Conservation (phyloP, 53 echinoderm and acorn worm species). For the Patiria pectinifera region DNA sequence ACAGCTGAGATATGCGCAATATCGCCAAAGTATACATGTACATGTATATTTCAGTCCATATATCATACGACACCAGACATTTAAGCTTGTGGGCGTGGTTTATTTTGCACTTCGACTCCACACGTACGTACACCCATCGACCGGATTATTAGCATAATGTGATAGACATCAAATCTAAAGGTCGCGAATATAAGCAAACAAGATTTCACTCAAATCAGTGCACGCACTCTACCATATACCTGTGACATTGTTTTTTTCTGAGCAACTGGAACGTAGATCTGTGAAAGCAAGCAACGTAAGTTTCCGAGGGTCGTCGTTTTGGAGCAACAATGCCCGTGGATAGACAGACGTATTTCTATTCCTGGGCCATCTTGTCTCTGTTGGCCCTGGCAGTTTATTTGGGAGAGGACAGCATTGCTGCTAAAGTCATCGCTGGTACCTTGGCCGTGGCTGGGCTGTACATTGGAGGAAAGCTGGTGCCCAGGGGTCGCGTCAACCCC, state of each 20-base stretch:
- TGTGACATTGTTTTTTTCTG: too few relatives aligned
- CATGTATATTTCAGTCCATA: too few relatives aligned
- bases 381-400: conserved; percentile 24
- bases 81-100: too few relatives aligned
- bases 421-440: conserved; percentile 43
- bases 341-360: conserved; percentile 2
- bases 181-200: background rate
- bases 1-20: too few relatives aligned
- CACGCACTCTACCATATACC: too few relatives aligned
- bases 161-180: background rate
- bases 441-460: conserved; percentile 47
- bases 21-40: too few relatives aligned
- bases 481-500: conserved; percentile 54
- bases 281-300: background rate
- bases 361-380: conserved; percentile 13
- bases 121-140: background rate
- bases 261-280: too few relatives aligned
- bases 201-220: background rate
- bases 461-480: conserved; percentile 43
- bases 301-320: too few relatives aligned
- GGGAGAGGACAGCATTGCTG: conserved; percentile 48
- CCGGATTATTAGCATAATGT: too few relatives aligned
- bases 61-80: too few relatives aligned
- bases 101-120: too few relatives aligned
- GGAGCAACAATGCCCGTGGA: conserved; percentile 6